Base-by-base conservation (phyloP, 2,797 vertebrate genomes). In the Decapterus maruadsi region DNA sequence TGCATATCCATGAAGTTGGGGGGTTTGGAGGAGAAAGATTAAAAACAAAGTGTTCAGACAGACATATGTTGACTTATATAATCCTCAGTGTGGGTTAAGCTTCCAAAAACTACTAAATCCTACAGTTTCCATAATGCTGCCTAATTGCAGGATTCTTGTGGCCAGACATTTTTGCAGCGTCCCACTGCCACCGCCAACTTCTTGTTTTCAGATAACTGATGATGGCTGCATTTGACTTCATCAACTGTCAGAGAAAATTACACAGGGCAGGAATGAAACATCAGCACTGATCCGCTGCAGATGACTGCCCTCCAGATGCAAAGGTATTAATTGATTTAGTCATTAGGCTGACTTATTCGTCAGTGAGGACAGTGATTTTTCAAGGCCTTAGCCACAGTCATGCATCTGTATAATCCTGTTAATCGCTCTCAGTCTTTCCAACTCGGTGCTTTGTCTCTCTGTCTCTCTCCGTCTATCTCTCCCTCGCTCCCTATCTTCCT, bases 361-460 rank as follows among this genome's bases (percentile, higher is more conserved):
- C 63, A 50, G 34, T 8, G 45, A 58, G 55, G 72, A 83, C 75
- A 78, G 59, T 79, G 72, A 72, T 86, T 68, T 80, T 75, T 43
- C 34, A 6, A 34, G 62, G 74, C 58, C 85, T 82, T 50, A 66
- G 50, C 66, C 50, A 34, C 62, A 10, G 77, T 83, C 81, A 78
- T 60, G 63, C 72, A 74, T 84, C 77, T 80, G 59, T 57, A 72
- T 87, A 83, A 85, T 88, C 83, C 80, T 55, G 81, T 85, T 87
- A 66, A 84, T 86, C 55, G 1, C 66, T 75, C 48, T 65, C 57
- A 36, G 42, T 73, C 62, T 75, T 55, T 70, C 64, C 56, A 54
- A 14, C 46, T 72, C 58, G 4, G 4, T 54, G 50, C 31, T 83
- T 77, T 78, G 73, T 77, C 61, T 75, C 57, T 63, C 56, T 1